A percentile compares a stretch with the other conserved stretches of the same genome.
These are phyloP conservation scores for Xiphophorus birchmanni DNA, from an alignment of 2,797 vertebrate genomes.

Conservation along the genomic window DNA sequence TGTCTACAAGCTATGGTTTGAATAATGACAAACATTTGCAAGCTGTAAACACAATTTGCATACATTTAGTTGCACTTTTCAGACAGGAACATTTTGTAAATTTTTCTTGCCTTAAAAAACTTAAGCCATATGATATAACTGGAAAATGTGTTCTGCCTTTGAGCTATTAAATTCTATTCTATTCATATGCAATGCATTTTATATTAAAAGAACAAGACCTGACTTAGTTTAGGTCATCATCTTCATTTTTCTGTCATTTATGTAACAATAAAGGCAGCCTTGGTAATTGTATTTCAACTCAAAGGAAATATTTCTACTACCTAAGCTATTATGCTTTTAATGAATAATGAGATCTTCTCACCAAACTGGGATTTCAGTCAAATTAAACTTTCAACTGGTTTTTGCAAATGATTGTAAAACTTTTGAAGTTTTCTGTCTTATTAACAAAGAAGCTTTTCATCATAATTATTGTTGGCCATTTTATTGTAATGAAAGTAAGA, in stretches of 20 bases:
- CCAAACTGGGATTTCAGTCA: slow-evolving; percentile 20
- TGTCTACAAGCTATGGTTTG: slow-evolving; percentile 14
- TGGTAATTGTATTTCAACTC: neutral
- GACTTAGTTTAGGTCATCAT: neutral
- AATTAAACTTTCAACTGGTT: slow-evolving; percentile 28
- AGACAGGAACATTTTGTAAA: neutral
- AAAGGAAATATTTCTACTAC: slow-evolving; percentile 2
- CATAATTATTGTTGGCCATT: slow-evolving; percentile 5
- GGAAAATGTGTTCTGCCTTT: neutral
- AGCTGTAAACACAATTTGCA: slow-evolving; percentile 13
- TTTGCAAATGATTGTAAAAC: neutral
- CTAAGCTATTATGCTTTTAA: slow-evolving; percentile 17
- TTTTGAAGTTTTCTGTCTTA: neutral
- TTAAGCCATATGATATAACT: neutral
- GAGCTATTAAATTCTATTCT: no score
- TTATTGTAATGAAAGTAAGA: slow-evolving; percentile 9
- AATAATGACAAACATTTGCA: slow-evolving; percentile 8
- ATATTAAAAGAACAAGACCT: slow-evolving; percentile 3
- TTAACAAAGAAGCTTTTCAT: neutral
- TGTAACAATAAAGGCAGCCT: neutral
- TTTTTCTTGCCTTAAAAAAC: neutral
- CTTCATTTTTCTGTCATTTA: neutral
- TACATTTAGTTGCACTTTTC: slow-evolving; percentile 1
- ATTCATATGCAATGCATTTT: no score
- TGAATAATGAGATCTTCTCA: slow-evolving; percentile 24